phyloP scores from a whole-genome alignment of 92 coral and sea anemone genomes.

The Meandrina meandrites region DNA sequence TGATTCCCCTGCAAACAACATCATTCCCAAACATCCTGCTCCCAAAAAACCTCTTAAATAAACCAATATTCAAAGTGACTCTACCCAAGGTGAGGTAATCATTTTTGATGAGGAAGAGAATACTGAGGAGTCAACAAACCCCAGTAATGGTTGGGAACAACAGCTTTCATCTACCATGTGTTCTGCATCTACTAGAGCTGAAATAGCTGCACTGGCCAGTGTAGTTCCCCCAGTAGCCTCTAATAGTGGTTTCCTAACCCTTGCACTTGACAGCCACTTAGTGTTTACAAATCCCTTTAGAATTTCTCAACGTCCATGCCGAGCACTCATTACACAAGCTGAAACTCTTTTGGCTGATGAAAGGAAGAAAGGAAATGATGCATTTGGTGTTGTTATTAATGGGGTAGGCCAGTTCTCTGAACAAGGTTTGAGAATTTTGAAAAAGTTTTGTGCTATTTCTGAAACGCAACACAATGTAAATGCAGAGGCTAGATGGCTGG shows the following conservation, averaged over 20 bases:
- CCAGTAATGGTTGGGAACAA: not conserved
- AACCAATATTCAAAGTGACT: not conserved
- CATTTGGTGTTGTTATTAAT: conserved; percentile 22
- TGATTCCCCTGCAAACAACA: too few relatives aligned
- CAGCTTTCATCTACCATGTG: conserved; percentile 11
- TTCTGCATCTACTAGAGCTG: conserved; percentile 12
- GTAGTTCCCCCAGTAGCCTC: conserved; percentile 8
- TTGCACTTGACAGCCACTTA: not conserved
- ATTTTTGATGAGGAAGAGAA: not conserved
- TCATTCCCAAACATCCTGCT: too few relatives aligned
- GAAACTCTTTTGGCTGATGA: conserved; percentile 3
- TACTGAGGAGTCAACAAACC: not conserved
- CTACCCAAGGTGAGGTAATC: not conserved
- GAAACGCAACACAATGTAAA: conserved; percentile 26
- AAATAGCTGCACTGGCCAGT: conserved; percentile 11
- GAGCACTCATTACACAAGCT: conserved; percentile 25
- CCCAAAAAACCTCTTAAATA: too few relatives aligned
- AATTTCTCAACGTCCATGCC: conserved; percentile 29
- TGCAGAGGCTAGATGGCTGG: conserved; percentile 59
- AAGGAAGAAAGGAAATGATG: not conserved
- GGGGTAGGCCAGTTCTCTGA: conserved; percentile 54
- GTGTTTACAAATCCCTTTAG: not conserved
- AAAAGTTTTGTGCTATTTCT: conserved; percentile 26
- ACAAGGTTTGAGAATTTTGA: conserved; percentile 42
- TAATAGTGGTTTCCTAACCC: not conserved